Evolutionary conservation across 2,888 invertebrate species (phyloP).

Genomic region (Orthosia cruda): DNA sequence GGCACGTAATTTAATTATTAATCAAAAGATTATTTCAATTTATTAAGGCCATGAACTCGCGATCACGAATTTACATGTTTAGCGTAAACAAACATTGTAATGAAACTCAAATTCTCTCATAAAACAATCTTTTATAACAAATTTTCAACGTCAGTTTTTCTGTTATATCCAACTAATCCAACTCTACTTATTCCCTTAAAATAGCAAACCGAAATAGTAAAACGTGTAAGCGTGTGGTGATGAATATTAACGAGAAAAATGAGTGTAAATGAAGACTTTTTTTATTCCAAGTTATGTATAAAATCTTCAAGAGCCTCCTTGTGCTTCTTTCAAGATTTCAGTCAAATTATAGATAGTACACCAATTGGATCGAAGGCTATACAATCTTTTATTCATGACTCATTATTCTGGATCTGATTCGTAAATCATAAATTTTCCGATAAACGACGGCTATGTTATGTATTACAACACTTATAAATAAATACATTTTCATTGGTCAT

Average conservation of each 20-base stretch:
- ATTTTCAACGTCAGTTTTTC: background rate
- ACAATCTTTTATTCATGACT: conserved; percentile 75
- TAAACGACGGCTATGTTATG: conserved; percentile 12
- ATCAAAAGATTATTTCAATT: background rate
- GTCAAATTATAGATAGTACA: conserved; percentile 70
- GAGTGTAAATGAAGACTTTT: conserved; percentile 8
- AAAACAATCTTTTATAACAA: background rate
- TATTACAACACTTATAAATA: conserved; percentile 11
- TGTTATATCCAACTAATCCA: background rate
- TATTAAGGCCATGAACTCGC: background rate
- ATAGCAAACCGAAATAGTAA: background rate
- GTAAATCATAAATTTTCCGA: conserved; percentile 36
- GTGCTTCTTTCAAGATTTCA: conserved; percentile 50
- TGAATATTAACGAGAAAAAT: conserved; percentile 18
- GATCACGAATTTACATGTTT: background rate
- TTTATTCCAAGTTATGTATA: conserved; percentile 32
- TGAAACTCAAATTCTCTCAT: background rate
- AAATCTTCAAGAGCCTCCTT: conserved; percentile 9
- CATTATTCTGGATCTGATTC: conserved; percentile 38
- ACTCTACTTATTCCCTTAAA: background rate
- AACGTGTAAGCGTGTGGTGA: background rate
- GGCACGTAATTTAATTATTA: background rate
- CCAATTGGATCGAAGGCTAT: conserved; percentile 65
- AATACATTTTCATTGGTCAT: conserved; percentile 16
- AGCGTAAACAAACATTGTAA: background rate